Evolutionary conservation across 2,888 invertebrate species (phyloP).

Genomic region (Willowsia nigromaculata): DNA sequence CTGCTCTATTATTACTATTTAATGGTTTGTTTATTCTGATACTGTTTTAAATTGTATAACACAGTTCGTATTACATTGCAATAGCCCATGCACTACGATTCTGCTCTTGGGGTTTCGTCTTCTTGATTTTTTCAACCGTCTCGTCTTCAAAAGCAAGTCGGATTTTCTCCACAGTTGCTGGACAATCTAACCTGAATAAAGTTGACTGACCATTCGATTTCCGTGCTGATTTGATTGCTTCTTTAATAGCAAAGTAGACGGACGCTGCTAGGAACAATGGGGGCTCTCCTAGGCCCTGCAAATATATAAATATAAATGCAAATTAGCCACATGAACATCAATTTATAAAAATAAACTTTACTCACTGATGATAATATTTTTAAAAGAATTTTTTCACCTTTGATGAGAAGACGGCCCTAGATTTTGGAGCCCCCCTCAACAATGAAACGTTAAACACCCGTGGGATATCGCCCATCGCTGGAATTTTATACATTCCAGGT

Average conservation of each 20-base stretch:
- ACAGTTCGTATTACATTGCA: no score
- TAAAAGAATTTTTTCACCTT: no score
- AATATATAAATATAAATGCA: no score
- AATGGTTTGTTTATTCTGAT: no score
- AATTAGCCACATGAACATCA: no score
- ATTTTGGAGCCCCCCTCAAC: slow-evolving; percentile 92
- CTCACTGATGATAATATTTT: no score
- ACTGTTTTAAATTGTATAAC: no score
- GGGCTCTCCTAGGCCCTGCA: slow-evolving; percentile 96
- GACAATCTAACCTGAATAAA: slow-evolving; percentile 87
- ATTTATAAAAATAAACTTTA: no score
- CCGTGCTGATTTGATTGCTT: slow-evolving; percentile 90
- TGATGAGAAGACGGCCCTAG: slow-evolving; percentile 95
- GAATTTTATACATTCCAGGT: slow-evolving; percentile 96
- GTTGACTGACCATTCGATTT: slow-evolving; percentile 84
- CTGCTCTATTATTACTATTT: no score
- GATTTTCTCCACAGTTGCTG: slow-evolving; percentile 93
- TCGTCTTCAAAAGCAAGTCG: slow-evolving; percentile 88
- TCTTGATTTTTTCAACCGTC: slow-evolving; percentile 27
- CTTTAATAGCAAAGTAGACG: slow-evolving; percentile 93
- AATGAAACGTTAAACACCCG: slow-evolving; percentile 94
- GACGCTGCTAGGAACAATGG: slow-evolving; percentile 94
- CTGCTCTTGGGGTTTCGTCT: no score
- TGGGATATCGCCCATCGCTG: slow-evolving; percentile 95
- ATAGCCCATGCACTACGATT: no score